Percentiles rank a stretch among this genome's conserved stretches.
phyloP scores from a whole-genome alignment of 2,797 vertebrate genomes.

The Amblyraja radiata region DNA sequence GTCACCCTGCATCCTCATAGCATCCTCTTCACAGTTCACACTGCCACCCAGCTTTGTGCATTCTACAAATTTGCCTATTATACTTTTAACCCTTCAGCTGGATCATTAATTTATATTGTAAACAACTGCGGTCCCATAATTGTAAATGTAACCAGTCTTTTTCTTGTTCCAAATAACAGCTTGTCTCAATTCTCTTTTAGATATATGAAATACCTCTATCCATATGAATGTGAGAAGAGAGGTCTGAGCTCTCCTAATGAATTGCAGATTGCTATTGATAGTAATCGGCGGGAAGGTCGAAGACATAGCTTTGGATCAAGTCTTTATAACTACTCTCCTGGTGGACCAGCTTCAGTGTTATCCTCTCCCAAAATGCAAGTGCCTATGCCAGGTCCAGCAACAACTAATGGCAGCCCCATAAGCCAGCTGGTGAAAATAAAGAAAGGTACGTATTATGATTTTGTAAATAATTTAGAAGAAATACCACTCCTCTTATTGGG shows the following conservation, averaged over 20 bases:
- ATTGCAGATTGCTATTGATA: constrained; percentile 93
- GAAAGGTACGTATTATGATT: constrained; percentile 66
- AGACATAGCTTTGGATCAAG: constrained; percentile 84
- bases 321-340: constrained; percentile 84
- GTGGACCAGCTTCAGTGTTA: constrained; percentile 78
- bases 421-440: constrained; percentile 77
- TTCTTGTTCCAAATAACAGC: neutral
- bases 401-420: constrained; percentile 74
- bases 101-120: no score
- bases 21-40: no score
- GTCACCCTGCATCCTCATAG: no score
- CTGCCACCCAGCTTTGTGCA: no score
- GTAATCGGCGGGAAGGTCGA: constrained; percentile 85
- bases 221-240: constrained; percentile 91
- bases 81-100: no score
- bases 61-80: no score
- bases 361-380: constrained; percentile 80
- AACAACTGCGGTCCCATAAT: neutral
- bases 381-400: constrained; percentile 60
- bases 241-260: constrained; percentile 90
- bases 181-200: constrained; percentile 49
- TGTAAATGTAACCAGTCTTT: neutral
- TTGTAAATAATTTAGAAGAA: neutral
- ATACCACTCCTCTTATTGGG: neutral
- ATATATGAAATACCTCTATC: constrained; percentile 98